Conservation (phyloP, 2,113 vertebrate species). For the Corynorhinus townsendii region DNA sequence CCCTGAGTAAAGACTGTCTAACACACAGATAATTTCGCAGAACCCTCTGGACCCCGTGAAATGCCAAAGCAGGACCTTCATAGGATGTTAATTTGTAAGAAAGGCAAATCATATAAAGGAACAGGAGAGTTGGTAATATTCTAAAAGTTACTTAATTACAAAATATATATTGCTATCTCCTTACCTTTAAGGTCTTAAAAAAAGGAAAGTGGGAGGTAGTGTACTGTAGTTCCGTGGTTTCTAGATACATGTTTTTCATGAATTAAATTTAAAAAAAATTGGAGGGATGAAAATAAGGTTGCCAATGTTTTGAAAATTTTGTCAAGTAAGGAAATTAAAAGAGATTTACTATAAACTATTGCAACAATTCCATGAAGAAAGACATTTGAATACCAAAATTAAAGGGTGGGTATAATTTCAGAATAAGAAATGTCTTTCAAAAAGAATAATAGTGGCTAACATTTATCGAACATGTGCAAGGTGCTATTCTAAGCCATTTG, state of each 20-base stretch:
- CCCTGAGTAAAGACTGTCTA: background rate
- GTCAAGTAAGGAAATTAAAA: background rate
- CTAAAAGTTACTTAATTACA: background rate
- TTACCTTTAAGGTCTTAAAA: background rate
- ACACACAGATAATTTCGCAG: background rate
- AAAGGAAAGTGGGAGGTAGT: background rate
- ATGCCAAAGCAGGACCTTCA: background rate
- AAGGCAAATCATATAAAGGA: background rate
- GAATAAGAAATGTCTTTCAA: background rate
- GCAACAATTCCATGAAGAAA: slow-evolving; percentile 3
- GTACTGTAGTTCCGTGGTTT: background rate
- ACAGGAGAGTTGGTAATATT: background rate
- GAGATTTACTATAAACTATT: background rate
- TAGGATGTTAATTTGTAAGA: background rate
- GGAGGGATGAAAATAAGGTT: background rate
- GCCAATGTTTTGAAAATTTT: background rate
- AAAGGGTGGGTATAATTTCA: background rate
- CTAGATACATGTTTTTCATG: background rate
- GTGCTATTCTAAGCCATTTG: background rate
- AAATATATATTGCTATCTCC: background rate
- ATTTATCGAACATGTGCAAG: background rate
- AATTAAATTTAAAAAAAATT: background rate
- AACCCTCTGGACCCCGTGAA: background rate
- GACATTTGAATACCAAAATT: background rate
- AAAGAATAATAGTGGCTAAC: background rate